phyloP scores from a whole-genome alignment of 2,113 vertebrate genomes.

The Hyaena hyaena region DNA sequence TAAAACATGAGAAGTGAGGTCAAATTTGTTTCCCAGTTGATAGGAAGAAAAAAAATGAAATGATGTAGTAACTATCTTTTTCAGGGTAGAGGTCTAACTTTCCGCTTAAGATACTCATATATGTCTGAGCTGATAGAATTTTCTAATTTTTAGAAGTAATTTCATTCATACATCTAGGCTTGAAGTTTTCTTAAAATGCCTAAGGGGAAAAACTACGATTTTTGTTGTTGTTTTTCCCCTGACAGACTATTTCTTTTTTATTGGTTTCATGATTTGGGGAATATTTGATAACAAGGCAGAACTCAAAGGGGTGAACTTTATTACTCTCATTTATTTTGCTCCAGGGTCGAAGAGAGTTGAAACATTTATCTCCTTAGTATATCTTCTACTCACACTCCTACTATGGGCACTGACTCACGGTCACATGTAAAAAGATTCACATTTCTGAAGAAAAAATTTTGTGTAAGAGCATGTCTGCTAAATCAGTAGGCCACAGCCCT shows the following conservation, averaged over 20 bases:
- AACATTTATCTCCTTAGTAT: background rate
- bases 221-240: conserved; percentile 44
- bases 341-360: conserved; percentile 59
- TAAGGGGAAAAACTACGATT: background rate
- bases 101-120: background rate
- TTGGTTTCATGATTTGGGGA: conserved; percentile 53
- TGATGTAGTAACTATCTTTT: background rate
- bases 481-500: rapidly evolving
- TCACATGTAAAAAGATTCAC: background rate
- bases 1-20: background rate
- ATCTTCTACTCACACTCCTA: background rate
- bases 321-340: conserved; percentile 70
- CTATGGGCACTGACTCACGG: background rate
- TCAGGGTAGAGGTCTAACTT: background rate
- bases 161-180: conserved; percentile 53
- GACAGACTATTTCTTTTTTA: conserved; percentile 32
- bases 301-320: conserved; percentile 57
- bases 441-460: background rate
- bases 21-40: background rate
- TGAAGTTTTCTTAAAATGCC: background rate
- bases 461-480: background rate
- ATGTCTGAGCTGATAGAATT: conserved; percentile 34
- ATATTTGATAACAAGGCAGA: conserved; percentile 59
- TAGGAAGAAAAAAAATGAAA: background rate
- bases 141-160: conserved; percentile 42